Base-by-base conservation (phyloP, 2,888 invertebrate genomes). In the Mamestra brassicae region DNA sequence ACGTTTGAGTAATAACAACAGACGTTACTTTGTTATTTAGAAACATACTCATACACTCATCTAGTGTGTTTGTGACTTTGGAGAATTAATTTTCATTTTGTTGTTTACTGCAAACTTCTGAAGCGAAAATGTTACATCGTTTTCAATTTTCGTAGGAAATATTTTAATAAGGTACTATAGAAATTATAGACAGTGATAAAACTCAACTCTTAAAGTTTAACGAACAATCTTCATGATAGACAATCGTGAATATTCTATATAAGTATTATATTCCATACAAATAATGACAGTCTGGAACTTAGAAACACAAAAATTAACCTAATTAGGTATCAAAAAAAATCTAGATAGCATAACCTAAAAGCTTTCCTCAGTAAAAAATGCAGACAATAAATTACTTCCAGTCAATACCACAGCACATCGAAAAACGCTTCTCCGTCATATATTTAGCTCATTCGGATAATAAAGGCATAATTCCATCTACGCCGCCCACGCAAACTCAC, bases 391-490 rank as follows among this genome's bases (percentile, higher is more conserved):
- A 5, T 15, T 50, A 68, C 6, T 4, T 0, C 7, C 17, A 36
- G 11, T 11, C 15, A 36, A 6, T 52, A 52, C 52, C 15, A 17
- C 52, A 17, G 5, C 17, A 52, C 52, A 45, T 7, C 54, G 42
- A n/a, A 71, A 72, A 72, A 42, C 0, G 5, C 1, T 42, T 42
- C 4, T 50, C 7, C 34, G 38, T 4, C 36, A 15, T 26, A 13
- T 13, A 61, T 26, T 69, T 11, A 54, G 52, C 4, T 54, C 6
- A 50, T 38, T 36, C 1, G 10, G 52, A 69, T 52, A 62, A n/a
- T 67, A 71, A 76, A 55, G 54, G 54, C 34, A 38, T 61, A 26
- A 64, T 81, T 81, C 52, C 50, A 26, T 76, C 55, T 58, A 64
- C 54, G 55, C 65, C 26, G 55, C 61, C 50, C 58, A 80, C 65